Evolutionary conservation across 2,888 invertebrate species (phyloP).

Genomic region (Anoplius nigerrimus): DNA sequence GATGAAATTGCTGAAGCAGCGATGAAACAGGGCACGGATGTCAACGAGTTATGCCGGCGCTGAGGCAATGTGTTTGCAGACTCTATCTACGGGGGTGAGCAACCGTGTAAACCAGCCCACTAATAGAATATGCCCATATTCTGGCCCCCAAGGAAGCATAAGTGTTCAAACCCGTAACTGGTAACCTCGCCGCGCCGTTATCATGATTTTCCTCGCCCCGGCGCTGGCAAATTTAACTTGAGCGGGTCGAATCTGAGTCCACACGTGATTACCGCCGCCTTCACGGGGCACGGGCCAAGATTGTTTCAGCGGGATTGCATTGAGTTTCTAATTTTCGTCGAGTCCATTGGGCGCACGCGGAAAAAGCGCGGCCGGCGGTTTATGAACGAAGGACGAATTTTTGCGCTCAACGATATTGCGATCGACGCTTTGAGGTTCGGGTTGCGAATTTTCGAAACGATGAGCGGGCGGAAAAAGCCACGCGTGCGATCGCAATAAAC

Average conservation of each 20-base stretch:
- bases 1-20: slow-evolving; percentile 49
- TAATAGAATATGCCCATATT: slow-evolving; percentile 62
- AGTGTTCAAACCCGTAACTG: slow-evolving; percentile 49
- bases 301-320: not conserved
- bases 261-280: not conserved
- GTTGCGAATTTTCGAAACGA: too few species aligned
- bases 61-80: slow-evolving; percentile 50
- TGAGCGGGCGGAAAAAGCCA: too few species aligned
- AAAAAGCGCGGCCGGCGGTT: too few species aligned
- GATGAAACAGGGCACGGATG: slow-evolving; percentile 21
- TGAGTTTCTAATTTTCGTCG: too few species aligned
- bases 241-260: not conserved
- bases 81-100: slow-evolving; percentile 54
- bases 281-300: not conserved
- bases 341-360: too few species aligned
- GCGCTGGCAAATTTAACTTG: not conserved
- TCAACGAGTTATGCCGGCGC: slow-evolving; percentile 19
- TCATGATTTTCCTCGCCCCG: slow-evolving; percentile 40
- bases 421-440: too few species aligned
- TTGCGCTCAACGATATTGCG: too few species aligned
- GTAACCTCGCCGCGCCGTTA: slow-evolving; percentile 45
- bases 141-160: slow-evolving; percentile 48
- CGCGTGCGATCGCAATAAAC: too few species aligned
- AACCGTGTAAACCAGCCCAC: slow-evolving; percentile 53
- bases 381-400: too few species aligned